Evolutionary conservation across 2,113 vertebrate genomes (phyloP).

Genomic region (Ochotona curzoniae): DNA sequence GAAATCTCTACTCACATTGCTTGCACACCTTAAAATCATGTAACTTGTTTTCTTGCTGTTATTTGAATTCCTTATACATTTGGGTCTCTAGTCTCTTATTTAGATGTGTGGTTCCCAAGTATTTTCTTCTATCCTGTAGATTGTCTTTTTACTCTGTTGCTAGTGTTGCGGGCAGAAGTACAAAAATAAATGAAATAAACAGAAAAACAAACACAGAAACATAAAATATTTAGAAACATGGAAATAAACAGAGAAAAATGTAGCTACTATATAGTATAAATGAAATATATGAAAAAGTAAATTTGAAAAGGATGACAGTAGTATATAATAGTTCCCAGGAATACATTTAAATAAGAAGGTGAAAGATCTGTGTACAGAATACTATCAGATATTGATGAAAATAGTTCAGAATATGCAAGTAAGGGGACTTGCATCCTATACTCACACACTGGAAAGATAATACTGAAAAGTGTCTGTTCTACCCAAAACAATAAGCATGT

Average conservation of each 20-base stretch:
- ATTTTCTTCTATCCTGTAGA: neutral
- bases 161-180: neutral
- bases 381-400: neutral
- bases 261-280: too few species aligned
- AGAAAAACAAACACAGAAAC: too few species aligned
- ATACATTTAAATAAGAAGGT: neutral
- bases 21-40: neutral
- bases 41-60: neutral
- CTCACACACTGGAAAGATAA: neutral
- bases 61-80: neutral
- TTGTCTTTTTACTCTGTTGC: neutral
- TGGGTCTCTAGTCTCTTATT: neutral
- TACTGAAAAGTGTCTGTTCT: neutral
- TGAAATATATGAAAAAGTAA: neutral
- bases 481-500: neutral
- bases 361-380: neutral
- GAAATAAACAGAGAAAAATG: neutral
- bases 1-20: neutral
- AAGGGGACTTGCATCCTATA: neutral
- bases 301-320: neutral
- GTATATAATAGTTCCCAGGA: neutral
- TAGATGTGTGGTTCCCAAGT: neutral
- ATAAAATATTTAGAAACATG: neutral
- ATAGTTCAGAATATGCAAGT: neutral
- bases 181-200: too few species aligned